Conservation (phyloP, 2,888 invertebrate species). For the Rhagonycha lutea region DNA sequence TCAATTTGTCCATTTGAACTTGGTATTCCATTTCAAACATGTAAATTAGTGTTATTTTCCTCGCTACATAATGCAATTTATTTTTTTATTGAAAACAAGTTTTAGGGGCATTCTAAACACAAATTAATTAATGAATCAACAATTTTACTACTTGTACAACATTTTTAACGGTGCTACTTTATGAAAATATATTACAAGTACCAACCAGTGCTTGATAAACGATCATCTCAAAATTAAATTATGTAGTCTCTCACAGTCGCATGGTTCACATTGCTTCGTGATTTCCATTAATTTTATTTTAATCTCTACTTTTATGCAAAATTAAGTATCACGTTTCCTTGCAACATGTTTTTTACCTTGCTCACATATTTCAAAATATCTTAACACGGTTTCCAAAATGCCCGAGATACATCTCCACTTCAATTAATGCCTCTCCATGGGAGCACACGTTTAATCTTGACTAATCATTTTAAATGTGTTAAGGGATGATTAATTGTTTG, state of each 20-base stretch:
- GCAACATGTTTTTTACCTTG: background rate
- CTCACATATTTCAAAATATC: background rate
- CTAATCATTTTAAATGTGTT: background rate
- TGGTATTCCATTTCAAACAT: slow-evolving; percentile 46
- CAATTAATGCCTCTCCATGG: background rate
- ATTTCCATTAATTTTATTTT: background rate
- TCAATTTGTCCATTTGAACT: slow-evolving; percentile 46
- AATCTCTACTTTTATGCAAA: background rate
- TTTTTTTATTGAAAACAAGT: slow-evolving; percentile 8
- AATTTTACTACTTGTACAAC: slow-evolving; percentile 1
- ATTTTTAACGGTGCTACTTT: background rate
- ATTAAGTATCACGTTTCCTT: background rate
- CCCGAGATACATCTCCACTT: background rate
- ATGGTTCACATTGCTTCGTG: background rate
- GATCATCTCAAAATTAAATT: background rate
- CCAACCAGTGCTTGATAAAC: background rate
- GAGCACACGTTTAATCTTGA: background rate
- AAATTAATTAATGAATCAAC: slow-evolving; percentile 3
- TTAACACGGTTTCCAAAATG: background rate
- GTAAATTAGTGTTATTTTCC: slow-evolving; percentile 46
- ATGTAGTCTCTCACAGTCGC: background rate
- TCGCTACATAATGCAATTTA: background rate
- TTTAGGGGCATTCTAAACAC: background rate
- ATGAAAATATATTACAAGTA: background rate
- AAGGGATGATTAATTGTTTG: background rate